Evolutionary conservation across 2,797 vertebrate species (phyloP).

Genomic region (Acrossocheilus fasciatus): DNA sequence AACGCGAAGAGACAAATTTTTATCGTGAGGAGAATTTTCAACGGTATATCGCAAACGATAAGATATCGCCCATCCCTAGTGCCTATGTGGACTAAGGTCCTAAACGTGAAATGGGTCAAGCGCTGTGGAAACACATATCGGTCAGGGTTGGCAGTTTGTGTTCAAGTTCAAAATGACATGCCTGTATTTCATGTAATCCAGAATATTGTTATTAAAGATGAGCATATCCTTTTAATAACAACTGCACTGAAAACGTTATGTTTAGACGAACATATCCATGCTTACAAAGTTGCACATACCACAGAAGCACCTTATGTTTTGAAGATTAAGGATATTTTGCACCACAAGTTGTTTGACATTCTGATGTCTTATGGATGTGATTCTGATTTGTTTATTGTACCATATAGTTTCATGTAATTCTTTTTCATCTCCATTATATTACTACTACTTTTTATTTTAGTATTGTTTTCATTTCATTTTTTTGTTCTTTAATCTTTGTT

Average conservation of each 20-base stretch:
- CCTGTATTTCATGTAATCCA: slow-evolving; percentile 21
- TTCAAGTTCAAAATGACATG: slow-evolving; percentile 19
- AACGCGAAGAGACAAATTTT: too few relatives aligned
- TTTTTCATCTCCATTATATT: neutral
- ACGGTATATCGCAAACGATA: too few relatives aligned
- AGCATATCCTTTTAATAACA: slow-evolving; percentile 6
- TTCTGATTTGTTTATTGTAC: slow-evolving; percentile 43
- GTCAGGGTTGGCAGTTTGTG: slow-evolving; percentile 11
- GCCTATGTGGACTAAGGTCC: slow-evolving; percentile 6
- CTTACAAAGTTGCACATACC: slow-evolving; percentile 1
- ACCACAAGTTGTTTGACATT: slow-evolving; percentile 12
- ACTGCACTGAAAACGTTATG: slow-evolving; percentile 1
- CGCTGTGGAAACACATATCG: neutral
- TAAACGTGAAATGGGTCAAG: slow-evolving; percentile 27
- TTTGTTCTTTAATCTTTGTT: too few relatives aligned
- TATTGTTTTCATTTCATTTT: too few relatives aligned
- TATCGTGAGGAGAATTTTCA: too few relatives aligned
- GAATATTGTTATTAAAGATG: slow-evolving; percentile 16
- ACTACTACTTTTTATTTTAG: neutral
- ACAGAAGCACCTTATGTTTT: slow-evolving; percentile 13
- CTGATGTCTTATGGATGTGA: slow-evolving; percentile 10
- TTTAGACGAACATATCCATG: slow-evolving; percentile 6
- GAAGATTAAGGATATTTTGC: slow-evolving; percentile 8
- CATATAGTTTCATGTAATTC: neutral
- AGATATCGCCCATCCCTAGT: too few relatives aligned